These are phyloP conservation scores for Imbricaverruca yamaguchii DNA, from an alignment of 2,888 invertebrate genomes.

Conservation along the genomic window DNA sequence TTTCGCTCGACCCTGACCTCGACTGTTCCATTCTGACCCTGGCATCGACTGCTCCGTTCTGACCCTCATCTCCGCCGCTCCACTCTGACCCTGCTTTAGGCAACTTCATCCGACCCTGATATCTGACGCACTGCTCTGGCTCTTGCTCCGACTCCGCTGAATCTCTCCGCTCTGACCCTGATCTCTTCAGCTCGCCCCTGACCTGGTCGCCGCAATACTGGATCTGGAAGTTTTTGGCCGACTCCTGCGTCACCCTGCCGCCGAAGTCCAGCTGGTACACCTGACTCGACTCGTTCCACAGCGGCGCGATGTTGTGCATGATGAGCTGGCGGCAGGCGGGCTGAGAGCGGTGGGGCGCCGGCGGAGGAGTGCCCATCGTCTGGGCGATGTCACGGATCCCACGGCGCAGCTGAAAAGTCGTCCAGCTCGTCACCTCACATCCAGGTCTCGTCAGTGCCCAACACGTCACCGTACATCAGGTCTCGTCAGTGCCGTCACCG, in stretches of 20 bases:
- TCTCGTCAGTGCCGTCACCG: no score
- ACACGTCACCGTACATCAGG: no score
- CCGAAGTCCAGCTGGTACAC: conserved; percentile 99
- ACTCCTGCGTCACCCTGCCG: conserved; percentile 96
- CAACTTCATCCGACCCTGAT: no score
- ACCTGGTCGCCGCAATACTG: conserved; percentile 95
- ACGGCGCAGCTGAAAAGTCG: conserved; percentile 16
- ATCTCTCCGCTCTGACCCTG: no score
- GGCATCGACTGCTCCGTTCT: no score
- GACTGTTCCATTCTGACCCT: no score
- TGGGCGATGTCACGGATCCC: conserved; percentile 29
- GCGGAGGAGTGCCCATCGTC: conserved; percentile 26
- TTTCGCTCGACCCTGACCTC: no score
- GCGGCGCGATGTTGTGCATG: conserved; percentile 94
- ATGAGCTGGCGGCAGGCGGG: conserved; percentile 64
- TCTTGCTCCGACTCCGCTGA: no score
- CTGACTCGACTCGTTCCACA: conserved; percentile 99
- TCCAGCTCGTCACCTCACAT: conserved; percentile 79
- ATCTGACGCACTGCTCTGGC: no score
- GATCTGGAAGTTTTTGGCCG: conserved; percentile 98
- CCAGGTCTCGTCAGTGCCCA: no score
- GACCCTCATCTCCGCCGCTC: no score
- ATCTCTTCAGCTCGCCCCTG: conserved; percentile 31
- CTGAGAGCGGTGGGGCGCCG: conserved; percentile 35
- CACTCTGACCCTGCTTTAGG: no score